Base-by-base conservation (phyloP, 2,113 vertebrate species). In the Pycnonotus jocosus region DNA sequence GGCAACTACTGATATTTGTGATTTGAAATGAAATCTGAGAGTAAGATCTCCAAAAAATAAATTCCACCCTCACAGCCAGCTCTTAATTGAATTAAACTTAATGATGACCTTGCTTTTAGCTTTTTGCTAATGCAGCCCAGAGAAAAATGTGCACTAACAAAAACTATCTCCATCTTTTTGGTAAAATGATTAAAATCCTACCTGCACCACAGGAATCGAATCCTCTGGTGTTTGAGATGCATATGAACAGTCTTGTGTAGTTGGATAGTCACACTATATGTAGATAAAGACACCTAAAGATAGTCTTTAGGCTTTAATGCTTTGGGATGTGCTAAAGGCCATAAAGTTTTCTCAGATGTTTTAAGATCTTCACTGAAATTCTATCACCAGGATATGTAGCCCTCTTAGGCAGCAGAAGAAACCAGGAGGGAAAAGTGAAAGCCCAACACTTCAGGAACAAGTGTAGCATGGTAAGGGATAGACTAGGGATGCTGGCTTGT, bases 381-480 rank as follows among this genome's bases (percentile, higher is more conserved):
- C 15, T 77, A 0, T 58, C 58, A 77, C 48, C 0, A 0, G 76
- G 40, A 53, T 57, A 25, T 1, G 8, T 44, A 53, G 48, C 7
- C 7, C 19, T 21, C 50, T 60, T 82, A 60, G 60, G 61, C 65
- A 93, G 50, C 30, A 65, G 45, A 64, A 82, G 66, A 79, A 69
- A 47, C 20, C 61, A 57, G 51, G 76, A 86, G 37, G 51, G 45
- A 79, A 71, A 86, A 60, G 30, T 42, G 45, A 66, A 79, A 89
- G 11, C 27, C 5, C n/a, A 90, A 0, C 61, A 38, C n/a, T 61
- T 79, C 12, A 51, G 61, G 45, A 86, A 3, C 45, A 86, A 65
- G 45, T 40, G 35, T 81, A 50, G 70, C 28, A 31, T 88, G 50
- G 45, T 83, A 38, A 70, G 37, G 47, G 51, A 22, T 28, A 92